Percentiles rank a stretch among this genome's conserved stretches.
phyloP scores from a whole-genome alignment of 92 coral and sea anemone species.

The Palythoa heliodiscus region DNA sequence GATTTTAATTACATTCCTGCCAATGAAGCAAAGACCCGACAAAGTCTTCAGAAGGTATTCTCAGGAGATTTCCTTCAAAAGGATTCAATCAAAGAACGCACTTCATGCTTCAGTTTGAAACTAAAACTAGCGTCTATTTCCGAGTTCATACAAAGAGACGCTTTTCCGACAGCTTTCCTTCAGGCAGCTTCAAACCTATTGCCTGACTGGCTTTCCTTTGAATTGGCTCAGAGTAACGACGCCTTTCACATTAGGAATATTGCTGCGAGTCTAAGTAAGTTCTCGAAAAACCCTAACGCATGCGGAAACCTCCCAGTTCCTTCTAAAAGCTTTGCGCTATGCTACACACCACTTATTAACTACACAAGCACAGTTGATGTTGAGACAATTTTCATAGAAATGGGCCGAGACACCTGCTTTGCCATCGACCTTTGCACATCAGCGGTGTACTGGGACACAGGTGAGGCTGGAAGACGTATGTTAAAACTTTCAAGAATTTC shows the following conservation, averaged over 20 bases:
- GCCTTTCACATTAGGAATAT: slow-evolving; percentile 51
- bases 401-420: slow-evolving; percentile 46
- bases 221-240: slow-evolving; percentile 16
- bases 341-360: slow-evolving; percentile 35
- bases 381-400: slow-evolving; percentile 18
- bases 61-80: background rate
- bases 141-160: slow-evolving; percentile 46
- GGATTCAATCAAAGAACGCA: background rate
- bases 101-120: background rate
- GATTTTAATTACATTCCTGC: background rate
- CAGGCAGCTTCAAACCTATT: slow-evolving; percentile 23
- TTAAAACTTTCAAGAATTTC: slow-evolving; percentile 4
- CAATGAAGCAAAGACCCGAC: slow-evolving; percentile 14
- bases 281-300: background rate
- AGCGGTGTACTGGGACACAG: slow-evolving; percentile 28
- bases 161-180: slow-evolving; percentile 46
- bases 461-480: slow-evolving; percentile 9
- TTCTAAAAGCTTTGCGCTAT: slow-evolving; percentile 2
- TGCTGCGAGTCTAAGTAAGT: slow-evolving; percentile 12
- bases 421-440: slow-evolving; percentile 45
- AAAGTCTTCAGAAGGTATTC: slow-evolving; percentile 1
- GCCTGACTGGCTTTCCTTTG: slow-evolving; percentile 50
- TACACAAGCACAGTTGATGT: slow-evolving; percentile 30
- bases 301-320: slow-evolving; percentile 45
- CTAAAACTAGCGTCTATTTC: slow-evolving; percentile 16